Evolutionary conservation across 2,797 vertebrate species (phyloP).

Genomic region (Neoniphon sammara): DNA sequence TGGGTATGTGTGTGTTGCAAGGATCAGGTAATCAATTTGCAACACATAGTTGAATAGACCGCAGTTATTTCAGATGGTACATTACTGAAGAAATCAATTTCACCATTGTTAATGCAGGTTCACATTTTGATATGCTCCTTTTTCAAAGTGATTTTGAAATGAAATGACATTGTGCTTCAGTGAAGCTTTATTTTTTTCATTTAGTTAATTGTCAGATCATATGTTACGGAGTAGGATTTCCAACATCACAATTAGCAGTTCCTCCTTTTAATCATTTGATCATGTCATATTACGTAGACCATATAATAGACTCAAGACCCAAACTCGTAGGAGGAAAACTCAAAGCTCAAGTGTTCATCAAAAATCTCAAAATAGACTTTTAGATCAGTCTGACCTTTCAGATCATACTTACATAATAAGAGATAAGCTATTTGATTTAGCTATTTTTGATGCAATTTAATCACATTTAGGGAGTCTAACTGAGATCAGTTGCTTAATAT

Average conservation of each 20-base stretch:
- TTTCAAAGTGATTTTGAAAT: too few relatives aligned
- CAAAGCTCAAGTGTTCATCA: background rate
- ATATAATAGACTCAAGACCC: too few relatives aligned
- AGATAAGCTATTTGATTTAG: background rate
- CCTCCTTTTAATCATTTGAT: too few relatives aligned
- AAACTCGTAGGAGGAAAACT: too few relatives aligned
- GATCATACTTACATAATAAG: background rate
- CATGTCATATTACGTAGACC: too few relatives aligned
- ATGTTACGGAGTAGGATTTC: too few relatives aligned
- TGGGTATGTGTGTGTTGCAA: conserved; percentile 52
- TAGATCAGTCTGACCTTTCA: conserved; percentile 13
- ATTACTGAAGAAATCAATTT: background rate
- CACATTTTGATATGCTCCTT: background rate
- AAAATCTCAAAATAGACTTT: background rate
- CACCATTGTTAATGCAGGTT: background rate
- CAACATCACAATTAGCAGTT: too few relatives aligned
- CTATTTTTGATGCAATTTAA: conserved; percentile 2
- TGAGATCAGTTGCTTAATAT: background rate
- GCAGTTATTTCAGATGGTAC: conserved; percentile 2
- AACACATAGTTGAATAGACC: conserved; percentile 35
- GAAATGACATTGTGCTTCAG: too few relatives aligned
- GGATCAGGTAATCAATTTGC: conserved; percentile 41
- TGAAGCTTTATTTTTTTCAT: too few relatives aligned
- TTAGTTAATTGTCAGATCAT: too few relatives aligned
- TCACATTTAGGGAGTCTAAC: background rate